A percentile compares a stretch with the other conserved stretches of the same genome.
These are phyloP conservation scores for Monopterus albus DNA, from an alignment of 2,113 vertebrate genomes.

Conservation along the genomic window DNA sequence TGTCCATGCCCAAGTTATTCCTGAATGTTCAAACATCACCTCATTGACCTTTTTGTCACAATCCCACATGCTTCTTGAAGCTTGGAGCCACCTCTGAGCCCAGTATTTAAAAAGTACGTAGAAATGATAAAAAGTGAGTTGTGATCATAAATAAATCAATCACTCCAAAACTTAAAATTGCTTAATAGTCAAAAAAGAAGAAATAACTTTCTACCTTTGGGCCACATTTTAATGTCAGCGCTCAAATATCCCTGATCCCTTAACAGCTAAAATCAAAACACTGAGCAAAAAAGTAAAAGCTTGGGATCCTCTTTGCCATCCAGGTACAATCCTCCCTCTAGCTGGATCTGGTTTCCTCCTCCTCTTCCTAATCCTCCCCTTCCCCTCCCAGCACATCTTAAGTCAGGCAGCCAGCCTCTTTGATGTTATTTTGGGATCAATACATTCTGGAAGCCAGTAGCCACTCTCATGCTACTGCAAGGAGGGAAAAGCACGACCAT, in stretches of 20 bases:
- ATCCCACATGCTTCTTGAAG: neutral
- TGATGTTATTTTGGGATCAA: constrained; percentile 82
- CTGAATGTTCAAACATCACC: neutral
- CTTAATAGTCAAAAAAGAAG: constrained; percentile 13
- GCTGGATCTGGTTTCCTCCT: constrained; percentile 38
- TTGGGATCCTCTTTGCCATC: constrained; percentile 11
- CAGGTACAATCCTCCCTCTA: constrained; percentile 13
- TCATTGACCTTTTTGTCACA: neutral
- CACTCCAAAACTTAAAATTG: constrained; percentile 14
- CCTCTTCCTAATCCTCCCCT: constrained; percentile 13
- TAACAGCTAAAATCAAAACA: neutral
- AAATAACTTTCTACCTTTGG: neutral
- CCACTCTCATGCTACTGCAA: constrained; percentile 55
- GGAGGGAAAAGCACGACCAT: constrained; percentile 61
- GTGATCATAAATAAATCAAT: constrained; percentile 35
- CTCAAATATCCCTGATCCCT: constrained; percentile 8
- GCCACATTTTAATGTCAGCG: constrained; percentile 7
- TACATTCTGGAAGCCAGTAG: constrained; percentile 75
- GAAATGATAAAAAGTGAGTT: constrained; percentile 17
- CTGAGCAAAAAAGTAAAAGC: neutral
- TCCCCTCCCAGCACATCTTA: constrained; percentile 51
- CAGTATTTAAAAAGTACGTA: too few species aligned
- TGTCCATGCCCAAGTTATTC: constrained; percentile 3
- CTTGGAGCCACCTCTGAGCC: neutral
- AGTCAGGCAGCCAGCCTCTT: constrained; percentile 63